Percentiles rank a stretch among this genome's conserved stretches.
phyloP scores from a whole-genome alignment of 2,888 invertebrate species.

The Ectemnius lituratus region DNA sequence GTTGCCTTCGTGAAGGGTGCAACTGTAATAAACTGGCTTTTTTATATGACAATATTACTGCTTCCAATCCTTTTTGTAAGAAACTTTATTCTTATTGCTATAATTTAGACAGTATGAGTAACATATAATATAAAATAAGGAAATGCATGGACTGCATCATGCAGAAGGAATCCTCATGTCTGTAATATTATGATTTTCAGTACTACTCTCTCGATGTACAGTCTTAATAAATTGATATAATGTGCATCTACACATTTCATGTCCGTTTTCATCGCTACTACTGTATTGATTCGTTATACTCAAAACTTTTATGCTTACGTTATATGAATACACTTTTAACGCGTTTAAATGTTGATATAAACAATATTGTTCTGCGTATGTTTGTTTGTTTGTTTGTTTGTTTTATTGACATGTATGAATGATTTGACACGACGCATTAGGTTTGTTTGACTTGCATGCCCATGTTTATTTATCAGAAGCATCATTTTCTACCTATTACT shows the following conservation, averaged over 20 bases:
- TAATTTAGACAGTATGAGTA: slow-evolving; percentile 50
- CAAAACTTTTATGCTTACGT: slow-evolving; percentile 64
- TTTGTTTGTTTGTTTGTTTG: slow-evolving; percentile 43
- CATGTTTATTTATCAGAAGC: slow-evolving; percentile 73
- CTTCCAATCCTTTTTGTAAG: slow-evolving; percentile 43
- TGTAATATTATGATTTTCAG: slow-evolving; percentile 16
- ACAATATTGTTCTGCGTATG: slow-evolving; percentile 48
- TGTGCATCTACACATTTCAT: slow-evolving; percentile 67
- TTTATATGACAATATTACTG: slow-evolving; percentile 48
- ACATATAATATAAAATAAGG: slow-evolving; percentile 58
- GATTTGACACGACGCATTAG: slow-evolving; percentile 70
- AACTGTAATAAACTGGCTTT: slow-evolving; percentile 42
- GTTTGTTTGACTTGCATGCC: slow-evolving; percentile 70
- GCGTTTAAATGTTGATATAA: too few species aligned
- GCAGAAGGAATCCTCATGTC: slow-evolving; percentile 35
- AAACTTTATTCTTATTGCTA: slow-evolving; percentile 60
- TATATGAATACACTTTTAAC: slow-evolving; percentile 20
- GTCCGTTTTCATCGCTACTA: slow-evolving; percentile 65
- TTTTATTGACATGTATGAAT: slow-evolving; percentile 58
- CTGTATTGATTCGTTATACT: slow-evolving; percentile 60
- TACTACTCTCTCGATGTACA: slow-evolving; percentile 66
- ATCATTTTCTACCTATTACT: slow-evolving; percentile 68
- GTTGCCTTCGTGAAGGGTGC: slow-evolving; percentile 48
- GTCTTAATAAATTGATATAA: slow-evolving; percentile 69
- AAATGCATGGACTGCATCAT: slow-evolving; percentile 65